A percentile compares a stretch with the other conserved stretches of the same genome.
phyloP scores from a whole-genome alignment of 2,797 vertebrate genomes.

The Chromis chromis region DNA sequence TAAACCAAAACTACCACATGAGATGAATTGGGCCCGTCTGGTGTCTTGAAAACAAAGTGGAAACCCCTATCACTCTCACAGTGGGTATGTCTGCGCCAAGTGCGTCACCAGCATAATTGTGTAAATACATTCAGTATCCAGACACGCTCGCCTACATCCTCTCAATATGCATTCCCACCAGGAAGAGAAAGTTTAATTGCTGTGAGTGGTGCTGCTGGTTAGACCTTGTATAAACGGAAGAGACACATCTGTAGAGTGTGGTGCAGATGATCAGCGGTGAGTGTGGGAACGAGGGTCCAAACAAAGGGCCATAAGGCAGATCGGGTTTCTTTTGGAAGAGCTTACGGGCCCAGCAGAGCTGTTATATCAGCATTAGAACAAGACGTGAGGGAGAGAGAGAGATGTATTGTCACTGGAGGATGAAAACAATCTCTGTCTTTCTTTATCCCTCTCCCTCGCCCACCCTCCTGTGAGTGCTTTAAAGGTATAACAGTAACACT shows the following conservation, averaged over 20 bases:
- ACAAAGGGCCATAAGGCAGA: slow-evolving; percentile 64
- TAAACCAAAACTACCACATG: slow-evolving; percentile 59
- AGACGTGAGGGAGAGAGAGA: slow-evolving; percentile 28
- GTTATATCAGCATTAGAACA: slow-evolving; percentile 56
- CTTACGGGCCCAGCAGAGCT: slow-evolving; percentile 58
- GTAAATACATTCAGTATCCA: slow-evolving; percentile 48
- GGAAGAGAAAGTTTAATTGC: slow-evolving; percentile 50
- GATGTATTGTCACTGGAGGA: slow-evolving; percentile 42
- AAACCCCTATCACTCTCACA: slow-evolving; percentile 58
- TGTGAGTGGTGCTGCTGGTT: slow-evolving; percentile 49
- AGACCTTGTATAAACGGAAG: slow-evolving; percentile 57
- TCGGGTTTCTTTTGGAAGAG: slow-evolving; percentile 72
- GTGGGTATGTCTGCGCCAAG: slow-evolving; percentile 36
- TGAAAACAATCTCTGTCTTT: slow-evolving; percentile 51
- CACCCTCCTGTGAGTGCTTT: slow-evolving; percentile 26
- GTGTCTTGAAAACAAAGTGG: slow-evolving; percentile 60
- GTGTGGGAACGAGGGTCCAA: slow-evolving; percentile 79
- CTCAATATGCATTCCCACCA: slow-evolving; percentile 41
- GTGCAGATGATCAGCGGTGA: slow-evolving; percentile 64
- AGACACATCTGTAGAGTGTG: slow-evolving; percentile 64
- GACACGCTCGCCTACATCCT: slow-evolving; percentile 46
- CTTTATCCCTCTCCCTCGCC: slow-evolving; percentile 30
- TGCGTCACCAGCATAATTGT: slow-evolving; percentile 60
- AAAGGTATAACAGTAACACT: slow-evolving; percentile 1
- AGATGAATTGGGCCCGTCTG: slow-evolving; percentile 52